Percentiles rank a stretch among this genome's conserved stretches.
phyloP scores from a whole-genome alignment of 1,140 invertebrate species.

The Anadara kagoshimensis region DNA sequence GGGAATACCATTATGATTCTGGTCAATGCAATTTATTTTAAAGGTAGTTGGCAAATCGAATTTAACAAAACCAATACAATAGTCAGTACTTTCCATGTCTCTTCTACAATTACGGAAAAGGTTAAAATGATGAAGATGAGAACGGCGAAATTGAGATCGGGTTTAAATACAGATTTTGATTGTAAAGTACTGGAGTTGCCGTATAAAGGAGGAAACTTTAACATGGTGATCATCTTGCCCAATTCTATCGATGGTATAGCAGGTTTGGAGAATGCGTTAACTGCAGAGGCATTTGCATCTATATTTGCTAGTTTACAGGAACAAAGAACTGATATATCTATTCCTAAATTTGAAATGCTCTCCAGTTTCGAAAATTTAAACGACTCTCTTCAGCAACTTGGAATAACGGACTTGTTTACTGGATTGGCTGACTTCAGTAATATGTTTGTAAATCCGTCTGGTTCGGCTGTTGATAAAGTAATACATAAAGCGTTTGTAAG shows the following conservation, averaged over 20 bases:
- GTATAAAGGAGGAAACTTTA: slow-evolving; percentile 78
- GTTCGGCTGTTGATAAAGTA: slow-evolving; percentile 42
- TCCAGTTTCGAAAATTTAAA: slow-evolving; percentile 76
- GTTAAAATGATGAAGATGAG: slow-evolving; percentile 44
- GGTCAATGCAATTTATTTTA: slow-evolving; percentile 87
- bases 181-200: slow-evolving; percentile 83
- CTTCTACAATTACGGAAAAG: slow-evolving; percentile 1
- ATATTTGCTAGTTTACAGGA: slow-evolving; percentile 16
- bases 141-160: slow-evolving; percentile 15
- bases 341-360: slow-evolving; percentile 83
- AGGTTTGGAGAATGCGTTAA: slow-evolving; percentile 76
- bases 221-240: slow-evolving; percentile 86
- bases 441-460: slow-evolving; percentile 39
- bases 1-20: slow-evolving; percentile 79
- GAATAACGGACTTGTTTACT: slow-evolving; percentile 79
- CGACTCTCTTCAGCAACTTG: slow-evolving; percentile 71
- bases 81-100: slow-evolving; percentile 25
- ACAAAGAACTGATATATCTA: slow-evolving; percentile 48
- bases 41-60: slow-evolving; percentile 83
- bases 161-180: slow-evolving; percentile 79
- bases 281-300: slow-evolving; percentile 72
- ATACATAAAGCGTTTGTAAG: slow-evolving; percentile 73
- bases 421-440: slow-evolving; percentile 78
- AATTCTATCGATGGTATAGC: slow-evolving; percentile 64
- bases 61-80: slow-evolving; percentile 79